These are phyloP conservation scores for Xenopus petersii DNA, from an alignment of 2,797 vertebrate species.

Conservation along the genomic window DNA sequence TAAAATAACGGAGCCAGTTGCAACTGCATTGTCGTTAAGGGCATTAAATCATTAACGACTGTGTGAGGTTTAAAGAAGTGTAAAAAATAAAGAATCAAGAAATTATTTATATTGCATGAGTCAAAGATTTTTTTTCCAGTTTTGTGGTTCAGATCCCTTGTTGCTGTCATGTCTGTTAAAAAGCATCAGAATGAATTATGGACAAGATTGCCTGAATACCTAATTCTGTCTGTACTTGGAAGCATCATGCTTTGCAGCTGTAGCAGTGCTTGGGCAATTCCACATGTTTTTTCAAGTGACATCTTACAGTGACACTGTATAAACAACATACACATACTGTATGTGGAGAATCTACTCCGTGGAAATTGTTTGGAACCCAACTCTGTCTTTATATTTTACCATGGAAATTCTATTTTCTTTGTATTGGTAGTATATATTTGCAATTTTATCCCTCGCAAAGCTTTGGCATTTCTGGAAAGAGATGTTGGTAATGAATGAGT, in stretches of 20 bases:
- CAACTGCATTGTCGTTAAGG: not conserved
- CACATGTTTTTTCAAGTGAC: slow-evolving; percentile 9
- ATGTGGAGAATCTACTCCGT: too few relatives aligned
- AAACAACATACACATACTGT: too few relatives aligned
- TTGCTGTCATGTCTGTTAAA: slow-evolving; percentile 47
- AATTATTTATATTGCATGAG: slow-evolving; percentile 42
- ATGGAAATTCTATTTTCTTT: too few relatives aligned
- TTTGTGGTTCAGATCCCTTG: slow-evolving; percentile 41
- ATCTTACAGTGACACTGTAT: not conserved
- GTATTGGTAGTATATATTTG: too few relatives aligned
- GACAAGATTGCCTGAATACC: slow-evolving; percentile 47
- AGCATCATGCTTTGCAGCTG: slow-evolving; percentile 44
- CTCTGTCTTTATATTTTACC: too few relatives aligned
- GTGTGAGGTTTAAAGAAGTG: slow-evolving; percentile 12
- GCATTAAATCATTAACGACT: slow-evolving; percentile 16
- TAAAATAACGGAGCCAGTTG: too few relatives aligned
- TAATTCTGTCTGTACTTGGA: slow-evolving; percentile 47
- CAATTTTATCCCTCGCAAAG: too few relatives aligned
- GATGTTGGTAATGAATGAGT: too few relatives aligned
- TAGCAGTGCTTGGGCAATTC: slow-evolving; percentile 9
- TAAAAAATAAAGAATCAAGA: slow-evolving; percentile 31
- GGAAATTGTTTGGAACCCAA: too few relatives aligned
- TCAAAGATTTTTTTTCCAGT: slow-evolving; percentile 35
- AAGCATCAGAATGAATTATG: slow-evolving; percentile 48
- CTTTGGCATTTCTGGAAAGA: too few relatives aligned